These are phyloP conservation scores for Leucophora obtusa DNA, from an alignment of 2,888 invertebrate species.

Conservation along the genomic window DNA sequence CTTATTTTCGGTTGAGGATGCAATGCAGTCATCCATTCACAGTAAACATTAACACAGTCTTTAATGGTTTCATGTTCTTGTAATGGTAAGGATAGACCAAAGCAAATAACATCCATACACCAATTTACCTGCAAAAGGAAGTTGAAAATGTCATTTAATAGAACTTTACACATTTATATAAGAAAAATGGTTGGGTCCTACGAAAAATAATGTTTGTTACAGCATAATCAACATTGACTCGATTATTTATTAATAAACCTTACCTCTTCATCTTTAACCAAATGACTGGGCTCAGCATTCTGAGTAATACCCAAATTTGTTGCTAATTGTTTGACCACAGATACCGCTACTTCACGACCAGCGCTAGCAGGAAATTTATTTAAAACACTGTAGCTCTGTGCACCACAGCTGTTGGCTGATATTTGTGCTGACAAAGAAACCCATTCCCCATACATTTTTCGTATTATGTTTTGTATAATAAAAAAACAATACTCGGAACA, in stretches of 20 bases:
- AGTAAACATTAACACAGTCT: conserved; percentile 97
- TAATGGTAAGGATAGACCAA: conserved; percentile 92
- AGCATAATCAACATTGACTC: no score
- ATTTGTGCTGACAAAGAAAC: conserved; percentile 79
- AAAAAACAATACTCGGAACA: no score
- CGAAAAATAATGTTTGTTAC: no score
- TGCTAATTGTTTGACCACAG: conserved; percentile 82
- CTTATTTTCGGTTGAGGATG: conserved; percentile 90
- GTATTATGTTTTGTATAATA: no score
- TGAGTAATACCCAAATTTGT: conserved; percentile 85
- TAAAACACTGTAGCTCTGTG: conserved; percentile 81
- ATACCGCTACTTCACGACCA: conserved; percentile 82
- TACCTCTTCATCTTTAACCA: conserved; percentile 91
- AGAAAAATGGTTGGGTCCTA: no score
- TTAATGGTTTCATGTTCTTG: conserved; percentile 95
- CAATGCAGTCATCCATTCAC: conserved; percentile 96
- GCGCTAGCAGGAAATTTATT: conserved; percentile 82
- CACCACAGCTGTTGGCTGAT: conserved; percentile 79
- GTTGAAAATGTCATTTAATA: no score
- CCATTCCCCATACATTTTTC: conserved; percentile 81
- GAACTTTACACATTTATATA: no score
- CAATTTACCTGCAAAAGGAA: conserved; percentile 85
- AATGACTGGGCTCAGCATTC: conserved; percentile 89
- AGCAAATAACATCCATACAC: conserved; percentile 93
- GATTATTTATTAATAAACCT: conserved; percentile 5